Base-by-base conservation (phyloP, 2,113 vertebrate genomes). In the Sceloporus undulatus region DNA sequence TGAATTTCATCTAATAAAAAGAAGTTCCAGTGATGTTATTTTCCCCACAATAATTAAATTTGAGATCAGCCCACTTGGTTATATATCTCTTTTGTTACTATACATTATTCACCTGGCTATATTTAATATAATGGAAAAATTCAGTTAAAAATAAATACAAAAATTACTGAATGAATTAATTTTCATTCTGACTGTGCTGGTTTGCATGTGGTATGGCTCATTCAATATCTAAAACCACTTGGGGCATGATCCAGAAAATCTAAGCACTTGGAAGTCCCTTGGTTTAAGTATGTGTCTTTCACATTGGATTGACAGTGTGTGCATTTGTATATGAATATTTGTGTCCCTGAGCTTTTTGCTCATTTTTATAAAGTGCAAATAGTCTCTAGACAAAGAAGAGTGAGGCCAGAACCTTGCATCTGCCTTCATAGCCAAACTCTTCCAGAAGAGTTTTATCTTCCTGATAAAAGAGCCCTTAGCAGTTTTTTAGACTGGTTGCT, bases 21-120 rank as follows among this genome's bases (percentile, higher is more conserved):
- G 14, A 89, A 11, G 13, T 1, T 75, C 76, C 13, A 14, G 83
- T 82, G 40, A 74, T 18, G 66, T 62, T 38, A 66, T 1, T n/a
- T 0, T 86, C 19, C 40, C 40, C 88, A 84, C 38, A 21, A 62
- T 87, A 78, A 89, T 88, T 91, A 90, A n/a, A 86, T 88, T 68
- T 91, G 84, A n/a, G 85, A 56, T 42, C 40, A 52, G 19, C 27
- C 87, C 29, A 87, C 5, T 19, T n/a, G 40, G 29, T 89, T 79
- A 88, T 73, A 1, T 7, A 2, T 29, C 34, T 25, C 73, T 87
- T 27, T 54, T 84, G 25, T 48, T 66, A 85, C 0, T 42, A 70
- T 66, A 38, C 52, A 54, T 52, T 83, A 82, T 18, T 42, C 42
- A 84, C 34, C 84, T 84, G 87, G 23, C 4, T 85, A 21, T 82